A percentile compares a stretch with the other conserved stretches of the same genome.
Conservation (phyloP, 2,797 vertebrate genomes). For the Gallinago stenura region DNA sequence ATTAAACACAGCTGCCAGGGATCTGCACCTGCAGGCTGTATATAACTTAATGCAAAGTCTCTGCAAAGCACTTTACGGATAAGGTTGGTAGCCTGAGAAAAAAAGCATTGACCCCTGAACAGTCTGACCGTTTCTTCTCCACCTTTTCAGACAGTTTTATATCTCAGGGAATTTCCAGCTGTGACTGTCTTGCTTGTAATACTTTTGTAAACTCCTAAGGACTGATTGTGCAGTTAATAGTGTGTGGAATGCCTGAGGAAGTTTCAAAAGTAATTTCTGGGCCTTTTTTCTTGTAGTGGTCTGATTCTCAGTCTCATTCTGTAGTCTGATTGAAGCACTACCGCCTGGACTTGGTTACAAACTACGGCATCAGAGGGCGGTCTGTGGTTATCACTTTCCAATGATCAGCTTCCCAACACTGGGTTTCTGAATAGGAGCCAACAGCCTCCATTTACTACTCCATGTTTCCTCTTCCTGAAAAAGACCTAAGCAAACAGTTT, state of each 20-base stretch:
- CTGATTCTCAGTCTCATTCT: neutral
- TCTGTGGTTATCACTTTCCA: neutral
- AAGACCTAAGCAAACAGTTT: neutral
- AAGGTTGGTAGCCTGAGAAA: neutral
- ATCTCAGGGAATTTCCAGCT: neutral
- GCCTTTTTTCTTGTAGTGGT: neutral
- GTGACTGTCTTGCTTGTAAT: neutral
- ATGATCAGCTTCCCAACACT: fast-evolving
- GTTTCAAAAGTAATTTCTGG: neutral
- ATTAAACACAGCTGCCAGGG: neutral
- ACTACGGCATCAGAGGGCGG: fast-evolving
- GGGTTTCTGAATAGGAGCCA: neutral
- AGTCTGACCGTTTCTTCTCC: neutral
- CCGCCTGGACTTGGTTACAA: neutral
- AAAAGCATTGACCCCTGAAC: neutral
- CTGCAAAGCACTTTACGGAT: neutral
- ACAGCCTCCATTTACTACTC: neutral
- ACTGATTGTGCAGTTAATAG: neutral
- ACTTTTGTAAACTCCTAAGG: neutral
- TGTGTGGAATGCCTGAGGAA: neutral
- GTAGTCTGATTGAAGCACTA: neutral
- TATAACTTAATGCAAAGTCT: neutral
- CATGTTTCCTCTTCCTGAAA: neutral
- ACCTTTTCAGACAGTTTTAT: neutral
- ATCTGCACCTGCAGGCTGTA: neutral